Base-by-base conservation (phyloP, 2,888 invertebrate species). In the Drosophila bunnanda region DNA sequence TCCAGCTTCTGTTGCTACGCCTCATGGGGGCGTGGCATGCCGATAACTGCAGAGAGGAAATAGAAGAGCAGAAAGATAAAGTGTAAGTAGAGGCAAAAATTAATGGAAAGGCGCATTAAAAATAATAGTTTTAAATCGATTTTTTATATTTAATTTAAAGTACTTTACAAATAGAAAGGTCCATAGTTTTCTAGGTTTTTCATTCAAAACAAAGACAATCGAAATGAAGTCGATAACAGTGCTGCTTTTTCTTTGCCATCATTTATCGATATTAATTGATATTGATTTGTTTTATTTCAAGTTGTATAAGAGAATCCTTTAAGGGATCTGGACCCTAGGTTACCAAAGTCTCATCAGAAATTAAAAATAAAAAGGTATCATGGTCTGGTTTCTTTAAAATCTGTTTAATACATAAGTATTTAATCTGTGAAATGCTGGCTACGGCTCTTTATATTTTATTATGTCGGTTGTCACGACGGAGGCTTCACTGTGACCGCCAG, bases 31-130 rank as follows among this genome's bases (percentile, higher is more conserved):
- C 68, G 69, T 69, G 68, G 56, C 69, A 64, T 55, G 54, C 52
- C 61, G 58, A 50, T 59, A 68, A 55, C 76, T 78, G 81, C 64
- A 69, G 30, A 36, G 54, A 20, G 44, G 34, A 41, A 43, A 46
- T 38, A 36, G 43, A 60, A 22, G 41, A 25, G 20, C 17, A 52
- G 17, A 48, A 34, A 2, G 46, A 53, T 17, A 54, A 38, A 36
- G 32, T 10, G 22, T 57, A 15, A 36, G 56, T 34, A 9, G 38
- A 20, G 20, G 20, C 15, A 46, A 13, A 12, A 10, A 22, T 13
- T 22, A 4, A 32, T 4, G 8, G 1, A 17, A 15, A 20, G 2
- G 5, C 7, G 9, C 9, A 34, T 22, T 22, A 2, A 52, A 52
- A 34, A 15, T 52, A 52, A 52, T 34, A 6, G 50, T 34, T 52